Evolutionary conservation across 2,888 invertebrate genomes (phyloP), one percentile per base, ranked within the genome.

Genomic region (Rugalucina vietnamica): DNA sequence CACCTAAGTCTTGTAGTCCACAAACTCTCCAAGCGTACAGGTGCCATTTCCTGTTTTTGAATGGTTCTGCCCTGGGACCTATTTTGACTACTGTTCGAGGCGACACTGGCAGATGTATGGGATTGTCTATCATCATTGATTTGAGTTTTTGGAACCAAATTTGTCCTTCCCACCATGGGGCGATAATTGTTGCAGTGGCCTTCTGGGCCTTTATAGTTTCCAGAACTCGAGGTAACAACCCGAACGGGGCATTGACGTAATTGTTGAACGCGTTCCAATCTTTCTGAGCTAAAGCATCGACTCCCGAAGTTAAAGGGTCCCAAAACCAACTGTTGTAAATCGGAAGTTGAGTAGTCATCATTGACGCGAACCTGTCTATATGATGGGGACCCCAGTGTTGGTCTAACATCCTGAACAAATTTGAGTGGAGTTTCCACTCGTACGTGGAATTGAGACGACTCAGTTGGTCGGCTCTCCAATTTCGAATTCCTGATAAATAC

Each of bases 381-480:
- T 54, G 57, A 50, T 72, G 74, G 8, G 60, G 73, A 27, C 10
- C 73, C 73, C 73, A 14, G 27, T 10, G 29, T 24, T 24, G 10
- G 21, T 43, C 43, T 49, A n/a, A 73, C 10, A 37, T n/a, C 24
- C 43, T 5, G 32, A 43, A 39, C 37, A 49, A 43, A n/a, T 8
- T 49, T 18, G 43, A 32, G 21, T 73, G 73, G 4, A 73, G 27
- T 73, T 50, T 49, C 73, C 73, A 73, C n/a, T 73, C 49, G 73
- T 73, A 73, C 27, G 73, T 73, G n/a, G 73, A 73, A 24, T 50
- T 43, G 39, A 43, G 24, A 12, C 29, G 24, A 18, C 37, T 37
- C 37, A 73, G 43, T 18, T 73, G 29, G 32, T 73, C 73, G 1
- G 73, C 73, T 29, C 29, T 3, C 50, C 50, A 50, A 32, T 73